Base-by-base conservation (phyloP, 2,113 vertebrate genomes). In the Pelecanoides urinatrix region DNA sequence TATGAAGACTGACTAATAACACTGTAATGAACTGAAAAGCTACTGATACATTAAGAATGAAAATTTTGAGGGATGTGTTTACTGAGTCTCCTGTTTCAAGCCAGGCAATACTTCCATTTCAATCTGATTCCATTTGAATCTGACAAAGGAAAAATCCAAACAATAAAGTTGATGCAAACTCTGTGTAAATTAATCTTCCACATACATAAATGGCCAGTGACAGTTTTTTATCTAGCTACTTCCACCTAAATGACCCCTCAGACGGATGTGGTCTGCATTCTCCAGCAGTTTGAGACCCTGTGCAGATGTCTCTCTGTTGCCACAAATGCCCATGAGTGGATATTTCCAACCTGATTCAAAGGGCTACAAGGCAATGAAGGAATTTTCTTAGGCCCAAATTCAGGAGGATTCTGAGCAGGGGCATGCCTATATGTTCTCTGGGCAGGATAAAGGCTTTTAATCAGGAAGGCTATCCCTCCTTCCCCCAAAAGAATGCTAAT, bases 1-100 rank as follows among this genome's bases (percentile, higher is more conserved):
- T 99, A 99, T 99, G 98, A 99, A 99, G 99, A 99, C 98, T 97
- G 97, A 98, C 99, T 99, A 99, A 99, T 99, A 99, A 99, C 98
- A 98, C 74, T 90, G 52, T 98, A 97, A 98, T 98, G 98, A 97
- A 97, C 98, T 97, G 97, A 97, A 97, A 97, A 97, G 90, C 84
- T 88, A 96, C 97, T 87, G 94, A 95, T 95, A 96, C 53, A 92
- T 91, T 95, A 96, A 94, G 96, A 97, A 95, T 68, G 92, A 97
- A 97, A 97, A 96, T 98, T 96, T 96, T 97, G 95, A 97, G 82
- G 56, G 49, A 65, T 94, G 86, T 98, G 95, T 98, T 98, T 98
- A 97, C 95, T 27, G 92, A 97, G 84, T 71, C 66, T 83, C 63
- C 44, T 53, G 3, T 94, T 94, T 95, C 85, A 56, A 56, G 58